Base-by-base conservation (phyloP, 2,113 vertebrate genomes). In the Corynorhinus townsendii region DNA sequence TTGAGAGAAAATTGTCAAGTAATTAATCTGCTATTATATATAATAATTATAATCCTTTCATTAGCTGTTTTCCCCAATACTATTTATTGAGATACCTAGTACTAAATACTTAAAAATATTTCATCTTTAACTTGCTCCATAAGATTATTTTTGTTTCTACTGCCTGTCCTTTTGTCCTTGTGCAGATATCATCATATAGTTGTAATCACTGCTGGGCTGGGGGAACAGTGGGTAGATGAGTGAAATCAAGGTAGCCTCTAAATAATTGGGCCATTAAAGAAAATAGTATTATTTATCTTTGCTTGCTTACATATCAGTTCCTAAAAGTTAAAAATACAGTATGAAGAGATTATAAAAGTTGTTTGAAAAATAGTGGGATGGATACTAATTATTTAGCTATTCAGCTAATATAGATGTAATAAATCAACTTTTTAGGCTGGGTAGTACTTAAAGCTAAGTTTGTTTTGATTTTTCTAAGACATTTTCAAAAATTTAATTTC, bases 331-430 rank as follows among this genome's bases (percentile, higher is more conserved):
- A 26, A 69, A 80, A 73, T 47, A 64, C 4, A 26, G 22, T 68
- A 79, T n/a, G 64, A 49, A 62, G 15, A 90, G 33, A 80, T 84
- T 17, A 84, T 54, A 64, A 88, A 87, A 92, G 30, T 54, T 59
- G 45, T 11, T 84, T 90, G 33, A 79, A 90, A 96, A 90, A 10
- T 26, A 54, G 1, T 75, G n/a, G 47, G 17, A 4, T 87, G 15
- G 35, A 76, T 85, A 80, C 82, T 90, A 84, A 91, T 89, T 47
- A 86, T 87, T 83, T 35, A 49, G 73, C 59, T 90, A 47, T 11
- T 93, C 38, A 90, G 75, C 17, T 84, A 95, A 95, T 84, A 75
- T 12, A 92, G 45, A 47, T 43, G 87, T 95, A 96, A 86, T 90
- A 92, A 87, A 40, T 88, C 59, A 77, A 72, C 20, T 47, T 93